phyloP scores from a whole-genome alignment of 2,797 vertebrate genomes.

The Helostoma temminkii region DNA sequence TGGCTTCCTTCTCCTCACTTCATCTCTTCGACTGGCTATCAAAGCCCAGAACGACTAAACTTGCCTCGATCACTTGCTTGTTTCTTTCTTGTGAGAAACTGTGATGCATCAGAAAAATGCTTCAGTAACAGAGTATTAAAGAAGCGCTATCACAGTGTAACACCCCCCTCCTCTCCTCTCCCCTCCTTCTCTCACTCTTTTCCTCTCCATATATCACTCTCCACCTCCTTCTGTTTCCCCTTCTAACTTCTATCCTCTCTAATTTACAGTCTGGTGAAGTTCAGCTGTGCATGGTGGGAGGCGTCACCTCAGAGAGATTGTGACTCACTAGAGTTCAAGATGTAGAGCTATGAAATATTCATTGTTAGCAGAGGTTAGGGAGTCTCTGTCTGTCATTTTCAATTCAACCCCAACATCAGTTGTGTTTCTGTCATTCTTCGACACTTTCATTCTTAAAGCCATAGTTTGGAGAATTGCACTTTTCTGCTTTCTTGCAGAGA shows the following conservation, averaged over 20 bases:
- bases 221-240: constrained; percentile 71
- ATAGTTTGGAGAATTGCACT: constrained; percentile 1
- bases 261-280: constrained; percentile 76
- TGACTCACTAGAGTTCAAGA: constrained; percentile 79
- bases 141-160: constrained; percentile 64
- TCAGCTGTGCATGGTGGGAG: constrained; percentile 77
- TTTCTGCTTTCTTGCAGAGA: neutral
- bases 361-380: constrained; percentile 68
- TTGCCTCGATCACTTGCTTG: constrained; percentile 52
- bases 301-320: constrained; percentile 70
- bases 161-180: constrained; percentile 11
- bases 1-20: constrained; percentile 73
- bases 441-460: constrained; percentile 10
- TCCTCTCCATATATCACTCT: constrained; percentile 53
- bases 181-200: constrained; percentile 41
- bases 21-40: constrained; percentile 63
- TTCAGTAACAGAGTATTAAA: constrained; percentile 47
- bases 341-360: constrained; percentile 71
- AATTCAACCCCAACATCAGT: constrained; percentile 31
- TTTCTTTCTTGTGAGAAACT: constrained; percentile 39
- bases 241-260: constrained; percentile 69
- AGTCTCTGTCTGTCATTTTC: constrained; percentile 63
- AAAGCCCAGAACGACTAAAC: constrained; percentile 61
- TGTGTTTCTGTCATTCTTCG: neutral
- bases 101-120: constrained; percentile 57